A percentile compares a stretch with the other conserved stretches of the same genome.
phyloP scores from a whole-genome alignment of 2,797 vertebrate species.

The Falco berigora region DNA sequence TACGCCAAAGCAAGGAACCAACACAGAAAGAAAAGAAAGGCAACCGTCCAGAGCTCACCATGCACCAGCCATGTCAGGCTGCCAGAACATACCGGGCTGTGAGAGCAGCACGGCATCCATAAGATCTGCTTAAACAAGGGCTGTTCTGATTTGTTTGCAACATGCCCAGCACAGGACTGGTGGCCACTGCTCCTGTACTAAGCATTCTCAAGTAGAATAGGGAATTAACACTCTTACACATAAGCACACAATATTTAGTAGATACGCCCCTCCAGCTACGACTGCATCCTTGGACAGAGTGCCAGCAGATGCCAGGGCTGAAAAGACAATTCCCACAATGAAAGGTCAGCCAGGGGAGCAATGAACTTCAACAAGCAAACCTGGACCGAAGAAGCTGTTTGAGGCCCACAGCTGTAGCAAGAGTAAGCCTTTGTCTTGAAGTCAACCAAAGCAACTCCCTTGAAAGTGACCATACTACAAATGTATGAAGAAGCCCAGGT shows the following conservation, averaged over 20 bases:
- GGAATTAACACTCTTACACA: neutral
- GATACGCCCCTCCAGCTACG: neutral
- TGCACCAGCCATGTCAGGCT: rapidly evolving
- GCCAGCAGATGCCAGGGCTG: neutral
- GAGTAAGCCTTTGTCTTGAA: neutral
- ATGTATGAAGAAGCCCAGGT: neutral
- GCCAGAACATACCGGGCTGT: neutral
- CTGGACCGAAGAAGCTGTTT: neutral
- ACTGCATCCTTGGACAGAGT: neutral
- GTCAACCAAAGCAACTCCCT: neutral
- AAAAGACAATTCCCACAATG: rapidly evolving
- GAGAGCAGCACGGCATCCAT: neutral
- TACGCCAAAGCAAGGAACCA: neutral
- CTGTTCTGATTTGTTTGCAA: neutral
- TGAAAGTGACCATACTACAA: neutral
- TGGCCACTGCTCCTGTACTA: neutral
- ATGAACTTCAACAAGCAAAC: neutral
- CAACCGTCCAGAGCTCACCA: neutral
- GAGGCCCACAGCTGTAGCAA: neutral
- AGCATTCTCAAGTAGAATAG: rapidly evolving
- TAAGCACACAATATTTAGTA: neutral
- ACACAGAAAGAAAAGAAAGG: neutral
- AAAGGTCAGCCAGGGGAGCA: neutral
- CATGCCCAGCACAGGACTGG: rapidly evolving
- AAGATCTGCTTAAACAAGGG: rapidly evolving